Conservation (phyloP, 2,888 invertebrate genomes). For the Drosophila acutilabella region DNA sequence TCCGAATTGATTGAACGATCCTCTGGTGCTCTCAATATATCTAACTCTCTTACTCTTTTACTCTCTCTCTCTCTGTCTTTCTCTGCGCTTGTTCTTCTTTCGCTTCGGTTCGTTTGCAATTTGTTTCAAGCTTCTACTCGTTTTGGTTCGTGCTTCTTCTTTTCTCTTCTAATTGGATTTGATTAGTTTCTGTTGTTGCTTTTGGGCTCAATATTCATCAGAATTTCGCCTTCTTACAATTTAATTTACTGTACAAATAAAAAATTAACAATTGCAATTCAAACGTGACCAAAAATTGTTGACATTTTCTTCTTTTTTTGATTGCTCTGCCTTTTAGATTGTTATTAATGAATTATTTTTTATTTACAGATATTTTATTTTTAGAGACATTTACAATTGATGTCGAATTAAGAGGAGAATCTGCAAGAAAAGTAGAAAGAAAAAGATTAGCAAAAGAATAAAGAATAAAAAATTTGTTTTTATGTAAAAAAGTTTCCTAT, state of each 20-base stretch:
- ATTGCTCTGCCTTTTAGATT: constrained; percentile 7
- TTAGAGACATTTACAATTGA: constrained; percentile 58
- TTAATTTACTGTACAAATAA: constrained; percentile 56
- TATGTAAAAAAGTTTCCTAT: not conserved
- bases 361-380: constrained; percentile 43
- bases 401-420: constrained; percentile 71
- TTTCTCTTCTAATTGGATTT: constrained; percentile 50
- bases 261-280: constrained; percentile 27
- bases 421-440: constrained; percentile 60
- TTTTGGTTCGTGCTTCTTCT: constrained; percentile 26
- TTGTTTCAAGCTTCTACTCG: constrained; percentile 22
- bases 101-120: constrained; percentile 34
- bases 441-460: constrained; percentile 26
- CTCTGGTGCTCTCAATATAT: constrained; percentile 56
- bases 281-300: constrained; percentile 44
- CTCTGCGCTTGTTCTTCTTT: constrained; percentile 13
- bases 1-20: constrained; percentile 67
- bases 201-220: constrained; percentile 27
- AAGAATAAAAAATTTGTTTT: not conserved
- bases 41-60: constrained; percentile 20
- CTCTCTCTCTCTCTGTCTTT: not conserved
- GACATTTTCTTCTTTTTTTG: constrained; percentile 5
- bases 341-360: constrained; percentile 29
- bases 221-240: constrained; percentile 34
- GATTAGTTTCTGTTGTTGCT: constrained; percentile 46